Evolutionary conservation across 1,140 invertebrate genomes (phyloP), one percentile per base, ranked within the genome.

Genomic region (Drosophila rufa): DNA sequence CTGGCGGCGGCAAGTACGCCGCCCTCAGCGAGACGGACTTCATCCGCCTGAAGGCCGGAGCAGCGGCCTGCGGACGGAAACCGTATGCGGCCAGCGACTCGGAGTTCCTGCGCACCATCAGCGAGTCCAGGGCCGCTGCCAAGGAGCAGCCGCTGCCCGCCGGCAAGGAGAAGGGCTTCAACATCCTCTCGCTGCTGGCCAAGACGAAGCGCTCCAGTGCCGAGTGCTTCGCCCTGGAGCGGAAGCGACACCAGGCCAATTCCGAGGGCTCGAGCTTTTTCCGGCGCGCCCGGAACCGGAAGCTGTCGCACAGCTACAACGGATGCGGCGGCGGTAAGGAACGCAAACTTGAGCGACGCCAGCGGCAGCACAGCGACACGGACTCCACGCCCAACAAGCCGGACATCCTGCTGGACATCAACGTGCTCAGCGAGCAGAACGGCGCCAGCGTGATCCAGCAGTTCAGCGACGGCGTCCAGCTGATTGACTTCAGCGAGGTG

Each of bases 21-120:
- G 92, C 92, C 1, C 65, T 86, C 0, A 93, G 92, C 38, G 92
- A 93, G 19, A 91, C 91, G 43, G 92, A 93, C 68, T 93, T 93
- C 45, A 92, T 92, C 15, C 71, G 80, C 1, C 74, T 92, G 50
- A 86, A 92, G 60, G 74, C 76, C 6, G 82, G 79, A 4, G 73
- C 75, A 0, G 73, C 70, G 12, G 81, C 47, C 48, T 75, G 75
- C 3, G 62, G 83, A 4, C 46, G 78, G 25, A 80, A 92, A 60
- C 69, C 89, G 1, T 84, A 83, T 14, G 92, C 92, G 4, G 57
- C 83, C 4, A 93, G 92, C 57, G 92, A 93, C 42, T 93, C 92
- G 7, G 92, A 93, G 56, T 93, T 93, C 58, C 48, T 93, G 47
- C 79, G 87, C 45, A 82, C 74, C 43, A 77, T 82, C 36, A 80